Percentiles rank a stretch among this genome's conserved stretches.
phyloP scores from a whole-genome alignment of 2,888 invertebrate genomes.

The Tuberolachnus salignus region DNA sequence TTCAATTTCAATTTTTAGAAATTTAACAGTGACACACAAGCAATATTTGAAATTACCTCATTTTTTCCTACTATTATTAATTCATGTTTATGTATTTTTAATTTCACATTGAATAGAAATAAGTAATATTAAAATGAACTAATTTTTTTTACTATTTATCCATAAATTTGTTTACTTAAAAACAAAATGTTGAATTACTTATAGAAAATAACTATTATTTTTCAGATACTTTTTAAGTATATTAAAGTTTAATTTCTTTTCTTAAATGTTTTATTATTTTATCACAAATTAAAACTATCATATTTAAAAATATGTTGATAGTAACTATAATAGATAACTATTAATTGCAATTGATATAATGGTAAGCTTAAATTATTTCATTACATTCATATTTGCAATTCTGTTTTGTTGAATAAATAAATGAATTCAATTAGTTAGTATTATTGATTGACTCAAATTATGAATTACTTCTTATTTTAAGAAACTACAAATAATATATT shows the following conservation, averaged over 20 bases:
- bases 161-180: background rate
- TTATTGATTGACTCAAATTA: no score
- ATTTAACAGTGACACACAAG: background rate
- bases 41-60: background rate
- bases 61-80: no score
- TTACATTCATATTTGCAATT: background rate
- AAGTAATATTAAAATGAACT: background rate
- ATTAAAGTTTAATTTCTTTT: background rate
- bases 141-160: background rate
- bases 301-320: background rate
- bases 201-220: no score
- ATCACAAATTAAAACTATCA: background rate
- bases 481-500: no score
- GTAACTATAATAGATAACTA: no score
- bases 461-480: no score
- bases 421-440: no score
- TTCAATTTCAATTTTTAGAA: slow-evolving; percentile 74
- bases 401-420: no score
- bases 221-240: background rate
- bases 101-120: no score
- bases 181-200: background rate
- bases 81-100: no score
- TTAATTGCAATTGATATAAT: slow-evolving; percentile 8
- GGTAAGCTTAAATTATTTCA: background rate
- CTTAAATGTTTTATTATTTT: background rate